Evolutionary conservation across 2,888 invertebrate species (phyloP).

Genomic region (Spilarctia lutea): DNA sequence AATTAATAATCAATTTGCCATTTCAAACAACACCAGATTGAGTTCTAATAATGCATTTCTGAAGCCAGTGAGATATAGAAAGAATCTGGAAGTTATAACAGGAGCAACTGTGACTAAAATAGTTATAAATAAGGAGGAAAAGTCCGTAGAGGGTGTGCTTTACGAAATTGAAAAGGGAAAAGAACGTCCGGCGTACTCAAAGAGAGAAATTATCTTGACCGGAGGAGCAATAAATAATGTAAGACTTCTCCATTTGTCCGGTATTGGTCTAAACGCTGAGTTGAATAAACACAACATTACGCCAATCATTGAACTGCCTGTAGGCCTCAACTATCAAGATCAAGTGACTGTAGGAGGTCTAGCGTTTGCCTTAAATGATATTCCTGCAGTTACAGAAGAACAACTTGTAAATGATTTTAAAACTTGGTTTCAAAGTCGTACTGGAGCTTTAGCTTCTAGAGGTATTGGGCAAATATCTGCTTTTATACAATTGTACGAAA

Average conservation of each 20-base stretch:
- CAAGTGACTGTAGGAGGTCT: constrained; percentile 81
- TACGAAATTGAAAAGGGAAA: constrained; percentile 80
- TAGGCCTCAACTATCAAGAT: constrained; percentile 80
- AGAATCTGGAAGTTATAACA: constrained; percentile 74
- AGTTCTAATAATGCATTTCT: constrained; percentile 79
- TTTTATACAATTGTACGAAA: constrained; percentile 79
- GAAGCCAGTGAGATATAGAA: constrained; percentile 75
- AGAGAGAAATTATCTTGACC: constrained; percentile 77
- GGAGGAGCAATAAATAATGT: constrained; percentile 82
- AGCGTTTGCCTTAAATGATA: constrained; percentile 74
- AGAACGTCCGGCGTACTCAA: constrained; percentile 74
- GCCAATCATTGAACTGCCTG: constrained; percentile 70
- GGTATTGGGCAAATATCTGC: constrained; percentile 82
- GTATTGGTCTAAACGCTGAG: constrained; percentile 75
- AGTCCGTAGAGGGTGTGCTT: constrained; percentile 74
- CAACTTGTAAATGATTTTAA: constrained; percentile 79
- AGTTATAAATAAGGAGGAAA: constrained; percentile 74
- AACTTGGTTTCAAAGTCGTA: constrained; percentile 78
- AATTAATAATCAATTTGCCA: constrained; percentile 77
- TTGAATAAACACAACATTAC: constrained; percentile 75
- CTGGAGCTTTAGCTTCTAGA: constrained; percentile 76
- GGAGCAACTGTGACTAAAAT: constrained; percentile 79
- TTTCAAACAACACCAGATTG: constrained; percentile 78
- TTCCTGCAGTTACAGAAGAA: constrained; percentile 67
- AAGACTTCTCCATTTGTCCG: constrained; percentile 76